phyloP scores from a whole-genome alignment of 2,797 vertebrate species.

The Lindbergichthys nudifrons region DNA sequence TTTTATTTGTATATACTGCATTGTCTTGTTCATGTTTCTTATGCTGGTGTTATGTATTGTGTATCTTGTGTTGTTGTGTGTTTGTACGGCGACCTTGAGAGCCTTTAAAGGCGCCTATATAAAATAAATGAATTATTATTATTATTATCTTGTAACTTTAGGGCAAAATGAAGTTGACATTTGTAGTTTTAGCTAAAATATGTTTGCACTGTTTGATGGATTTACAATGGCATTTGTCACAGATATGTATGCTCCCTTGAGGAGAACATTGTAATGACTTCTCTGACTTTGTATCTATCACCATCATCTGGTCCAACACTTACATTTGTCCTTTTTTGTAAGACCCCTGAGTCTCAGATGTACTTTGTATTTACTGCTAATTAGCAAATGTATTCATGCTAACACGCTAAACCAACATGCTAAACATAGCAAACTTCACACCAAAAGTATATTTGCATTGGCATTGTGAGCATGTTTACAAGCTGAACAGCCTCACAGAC shows the following conservation, averaged over 20 bases:
- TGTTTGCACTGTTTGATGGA: background rate
- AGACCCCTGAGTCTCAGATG: background rate
- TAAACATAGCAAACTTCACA: background rate
- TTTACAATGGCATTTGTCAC: background rate
- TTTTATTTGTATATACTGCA: too few species aligned
- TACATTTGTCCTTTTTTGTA: background rate
- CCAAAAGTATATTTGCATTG: constrained; percentile 9
- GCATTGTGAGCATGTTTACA: constrained; percentile 3
- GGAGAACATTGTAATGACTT: background rate
- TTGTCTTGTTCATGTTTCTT: too few species aligned
- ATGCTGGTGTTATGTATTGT: too few species aligned
- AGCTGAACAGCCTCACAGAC: constrained; percentile 1
- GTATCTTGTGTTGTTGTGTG: too few species aligned
- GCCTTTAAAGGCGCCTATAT: too few species aligned
- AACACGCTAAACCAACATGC: background rate
- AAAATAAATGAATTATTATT: too few species aligned
- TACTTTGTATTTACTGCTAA: constrained; percentile 1
- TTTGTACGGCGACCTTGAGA: too few species aligned
- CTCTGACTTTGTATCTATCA: background rate
- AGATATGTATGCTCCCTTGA: background rate
- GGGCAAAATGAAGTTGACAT: constrained; percentile 1
- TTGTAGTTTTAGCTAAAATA: background rate
- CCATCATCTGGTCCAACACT: background rate
- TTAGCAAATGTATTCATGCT: background rate
- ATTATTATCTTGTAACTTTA: too few species aligned